Conservation (phyloP, 2,888 invertebrate species). For the Branchipolynoe longqiensis region DNA sequence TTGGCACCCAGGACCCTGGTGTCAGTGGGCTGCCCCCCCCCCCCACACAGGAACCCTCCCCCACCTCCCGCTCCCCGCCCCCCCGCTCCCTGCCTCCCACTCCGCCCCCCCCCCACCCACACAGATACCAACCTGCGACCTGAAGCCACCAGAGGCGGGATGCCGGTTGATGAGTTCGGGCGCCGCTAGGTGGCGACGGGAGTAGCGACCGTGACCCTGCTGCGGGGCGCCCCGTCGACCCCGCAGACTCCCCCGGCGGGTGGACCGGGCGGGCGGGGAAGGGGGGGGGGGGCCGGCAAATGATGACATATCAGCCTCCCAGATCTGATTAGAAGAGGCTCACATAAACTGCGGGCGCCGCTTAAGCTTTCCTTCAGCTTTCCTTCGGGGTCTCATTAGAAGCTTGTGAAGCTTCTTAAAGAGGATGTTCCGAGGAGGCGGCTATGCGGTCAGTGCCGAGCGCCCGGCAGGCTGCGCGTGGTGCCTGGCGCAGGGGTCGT, state of each 20-base stretch:
- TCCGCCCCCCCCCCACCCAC: not conserved
- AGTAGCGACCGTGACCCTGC: slow-evolving; percentile 17
- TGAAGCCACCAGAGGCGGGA: not conserved
- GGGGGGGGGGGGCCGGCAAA: too few species aligned
- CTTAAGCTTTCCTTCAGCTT: slow-evolving; percentile 42
- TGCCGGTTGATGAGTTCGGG: not conserved
- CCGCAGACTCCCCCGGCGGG: not conserved
- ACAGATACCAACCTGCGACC: not conserved
- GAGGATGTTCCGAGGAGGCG: too few species aligned
- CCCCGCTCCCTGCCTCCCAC: not conserved
- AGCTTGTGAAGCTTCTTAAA: not conserved
- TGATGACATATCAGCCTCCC: slow-evolving; percentile 51
- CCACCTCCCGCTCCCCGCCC: not conserved
- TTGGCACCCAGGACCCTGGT: too few species aligned
- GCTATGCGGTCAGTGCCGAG: too few species aligned
- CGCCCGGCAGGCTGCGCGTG: too few species aligned
- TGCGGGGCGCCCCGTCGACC: not conserved
- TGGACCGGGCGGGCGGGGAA: too few species aligned
- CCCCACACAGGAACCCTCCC: too few species aligned
- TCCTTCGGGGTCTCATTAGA: slow-evolving; percentile 43
- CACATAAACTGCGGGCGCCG: slow-evolving; percentile 25
- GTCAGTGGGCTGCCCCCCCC: too few species aligned
- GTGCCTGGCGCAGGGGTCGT: too few species aligned
- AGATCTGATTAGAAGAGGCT: slow-evolving; percentile 23
- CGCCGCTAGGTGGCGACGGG: slow-evolving; percentile 29